Evolutionary conservation across 2,888 invertebrate species (phyloP).

Genomic region (Rhyacophila evoluta): DNA sequence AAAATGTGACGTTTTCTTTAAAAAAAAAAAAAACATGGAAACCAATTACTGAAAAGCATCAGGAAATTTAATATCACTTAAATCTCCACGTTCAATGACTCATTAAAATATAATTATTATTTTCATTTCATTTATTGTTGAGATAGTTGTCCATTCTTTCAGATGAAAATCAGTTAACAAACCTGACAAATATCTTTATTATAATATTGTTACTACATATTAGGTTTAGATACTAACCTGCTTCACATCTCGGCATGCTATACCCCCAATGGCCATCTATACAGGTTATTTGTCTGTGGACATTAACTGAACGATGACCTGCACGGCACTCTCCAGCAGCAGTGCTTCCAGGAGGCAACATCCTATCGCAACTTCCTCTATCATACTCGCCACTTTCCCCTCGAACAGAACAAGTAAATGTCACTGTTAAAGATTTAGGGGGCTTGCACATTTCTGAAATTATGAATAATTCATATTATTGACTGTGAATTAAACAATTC

Average conservation of each 20-base stretch:
- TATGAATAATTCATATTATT: no score
- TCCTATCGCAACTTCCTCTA: not conserved
- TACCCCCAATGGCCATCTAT: no score
- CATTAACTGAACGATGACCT: not conserved
- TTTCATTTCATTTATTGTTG: no score
- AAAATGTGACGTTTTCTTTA: not conserved
- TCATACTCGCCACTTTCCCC: not conserved
- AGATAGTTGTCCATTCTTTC: no score
- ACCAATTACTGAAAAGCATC: not conserved
- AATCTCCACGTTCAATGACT: no score
- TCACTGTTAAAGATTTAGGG: not conserved
- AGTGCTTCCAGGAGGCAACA: not conserved
- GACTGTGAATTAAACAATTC: not conserved
- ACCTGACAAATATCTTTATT: no score
- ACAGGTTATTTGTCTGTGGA: not conserved
- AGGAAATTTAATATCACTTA: no score
- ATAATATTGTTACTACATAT: no score
- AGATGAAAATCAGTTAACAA: no score
- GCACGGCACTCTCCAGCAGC: not conserved
- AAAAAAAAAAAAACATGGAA: not conserved
- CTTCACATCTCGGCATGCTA: not conserved
- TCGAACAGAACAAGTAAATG: not conserved
- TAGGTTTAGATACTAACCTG: no score
- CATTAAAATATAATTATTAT: no score
- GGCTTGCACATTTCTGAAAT: not conserved